Percentiles rank a stretch among this genome's conserved stretches.
Conservation (phyloP, 1,140 invertebrate species). For the Ctenoplectra terminalis region DNA sequence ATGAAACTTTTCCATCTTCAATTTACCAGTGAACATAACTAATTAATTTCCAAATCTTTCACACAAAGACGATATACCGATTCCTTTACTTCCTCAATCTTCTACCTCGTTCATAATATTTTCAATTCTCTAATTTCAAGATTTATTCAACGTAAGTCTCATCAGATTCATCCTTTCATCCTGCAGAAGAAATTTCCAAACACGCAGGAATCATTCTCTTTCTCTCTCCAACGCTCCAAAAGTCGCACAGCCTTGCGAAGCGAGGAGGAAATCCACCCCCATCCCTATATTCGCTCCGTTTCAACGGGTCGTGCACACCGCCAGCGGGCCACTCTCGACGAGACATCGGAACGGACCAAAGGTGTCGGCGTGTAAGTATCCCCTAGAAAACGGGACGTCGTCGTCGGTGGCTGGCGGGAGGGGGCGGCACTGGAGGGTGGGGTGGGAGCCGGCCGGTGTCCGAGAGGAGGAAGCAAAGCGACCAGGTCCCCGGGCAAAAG, state of each 20-base stretch:
- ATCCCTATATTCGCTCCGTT: not conserved
- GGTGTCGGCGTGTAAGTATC: constrained; percentile 54
- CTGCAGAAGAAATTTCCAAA: not conserved
- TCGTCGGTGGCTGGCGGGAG: not conserved
- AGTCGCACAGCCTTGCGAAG: not conserved
- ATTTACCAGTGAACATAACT: too few species aligned
- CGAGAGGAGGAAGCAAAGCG: constrained; percentile 44
- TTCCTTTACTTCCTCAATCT: too few species aligned
- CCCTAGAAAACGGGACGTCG: constrained; percentile 47
- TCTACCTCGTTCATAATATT: too few species aligned
- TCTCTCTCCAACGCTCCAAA: not conserved
- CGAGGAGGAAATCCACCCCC: not conserved
- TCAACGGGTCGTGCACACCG: constrained; percentile 3
- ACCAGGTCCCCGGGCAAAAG: constrained; percentile 67
- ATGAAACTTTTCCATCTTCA: too few species aligned
- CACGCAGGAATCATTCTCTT: constrained; percentile 57
- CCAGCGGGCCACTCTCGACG: constrained; percentile 46
- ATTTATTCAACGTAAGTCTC: too few species aligned
- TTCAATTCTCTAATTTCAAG: too few species aligned
- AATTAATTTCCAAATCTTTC: too few species aligned
- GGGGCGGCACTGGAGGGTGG: not conserved
- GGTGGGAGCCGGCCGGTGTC: constrained; percentile 39
- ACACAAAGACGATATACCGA: too few species aligned
- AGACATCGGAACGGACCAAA: constrained; percentile 44
- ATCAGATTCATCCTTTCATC: too few species aligned